phyloP scores from a whole-genome alignment of 2,888 invertebrate species.

The Hypomecis atomaria region DNA sequence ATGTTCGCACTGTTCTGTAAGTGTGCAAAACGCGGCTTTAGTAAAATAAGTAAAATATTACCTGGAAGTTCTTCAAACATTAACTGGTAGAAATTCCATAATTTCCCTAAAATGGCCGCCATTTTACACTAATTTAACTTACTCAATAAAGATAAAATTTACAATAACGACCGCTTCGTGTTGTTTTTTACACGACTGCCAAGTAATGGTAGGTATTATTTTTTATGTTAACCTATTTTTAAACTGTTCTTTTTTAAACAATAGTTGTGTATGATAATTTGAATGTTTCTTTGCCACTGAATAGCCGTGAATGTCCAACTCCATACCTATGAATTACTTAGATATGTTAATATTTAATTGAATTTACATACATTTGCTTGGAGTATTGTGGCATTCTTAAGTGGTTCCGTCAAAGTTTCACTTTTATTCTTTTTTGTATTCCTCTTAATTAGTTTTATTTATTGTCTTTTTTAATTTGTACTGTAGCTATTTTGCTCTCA shows the following conservation, averaged over 20 bases:
- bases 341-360: conserved; percentile 1
- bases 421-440: too few species aligned
- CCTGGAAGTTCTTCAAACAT: conserved; percentile 70
- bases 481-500: too few species aligned
- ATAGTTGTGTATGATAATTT: neutral
- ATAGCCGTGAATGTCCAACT: neutral
- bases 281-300: neutral
- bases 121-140: conserved; percentile 48
- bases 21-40: too few species aligned
- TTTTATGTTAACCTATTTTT: neutral
- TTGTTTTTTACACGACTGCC: too few species aligned
- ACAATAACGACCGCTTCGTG: neutral
- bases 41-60: conserved; percentile 46
- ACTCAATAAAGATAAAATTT: neutral
- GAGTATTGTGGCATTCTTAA: neutral
- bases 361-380: conserved; percentile 16
- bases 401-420: conserved; percentile 3
- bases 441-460: too few species aligned
- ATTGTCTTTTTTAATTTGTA: too few species aligned
- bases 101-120: conserved; percentile 64
- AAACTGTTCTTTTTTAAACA: neutral
- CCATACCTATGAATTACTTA: neutral
- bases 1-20: too few species aligned
- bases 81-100: conserved; percentile 59
- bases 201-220: too few species aligned